Evolutionary conservation across 2,888 invertebrate species (phyloP).

Genomic region (Polyommatus icarus): DNA sequence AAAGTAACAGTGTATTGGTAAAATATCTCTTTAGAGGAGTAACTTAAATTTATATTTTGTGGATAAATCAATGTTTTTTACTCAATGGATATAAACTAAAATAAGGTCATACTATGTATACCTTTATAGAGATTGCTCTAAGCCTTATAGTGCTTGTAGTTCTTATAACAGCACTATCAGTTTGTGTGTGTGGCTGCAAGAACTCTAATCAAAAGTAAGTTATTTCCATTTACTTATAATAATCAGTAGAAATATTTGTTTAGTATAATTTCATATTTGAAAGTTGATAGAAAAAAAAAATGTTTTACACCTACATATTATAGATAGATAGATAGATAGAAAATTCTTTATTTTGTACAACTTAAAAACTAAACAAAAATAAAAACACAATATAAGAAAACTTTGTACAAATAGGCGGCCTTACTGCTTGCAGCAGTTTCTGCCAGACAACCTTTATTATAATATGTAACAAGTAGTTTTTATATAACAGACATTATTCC

Average conservation of each 20-base stretch:
- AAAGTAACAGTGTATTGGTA: conserved; percentile 59
- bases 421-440: too few species aligned
- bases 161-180: conserved; percentile 78
- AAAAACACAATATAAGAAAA: too few species aligned
- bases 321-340: too few species aligned
- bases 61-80: conserved; percentile 49
- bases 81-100: conserved; percentile 49
- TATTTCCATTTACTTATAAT: not conserved
- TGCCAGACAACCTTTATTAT: too few species aligned
- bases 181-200: conserved; percentile 87
- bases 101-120: conserved; percentile 65
- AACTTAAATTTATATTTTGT: conserved; percentile 60
- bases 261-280: not conserved
- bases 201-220: conserved; percentile 88
- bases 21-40: conserved; percentile 63
- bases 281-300: not conserved
- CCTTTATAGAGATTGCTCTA: conserved; percentile 67
- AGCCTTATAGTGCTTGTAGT: conserved; percentile 71
- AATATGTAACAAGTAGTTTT: not conserved
- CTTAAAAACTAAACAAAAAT: too few species aligned
- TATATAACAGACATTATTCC: not conserved
- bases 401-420: too few species aligned
- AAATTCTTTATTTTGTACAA: too few species aligned
- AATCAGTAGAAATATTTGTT: not conserved
- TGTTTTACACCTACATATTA: not conserved